These are phyloP conservation scores for Steatocranus sp. DNA, from an alignment of 2,797 vertebrate species.

Conservation along the genomic window DNA sequence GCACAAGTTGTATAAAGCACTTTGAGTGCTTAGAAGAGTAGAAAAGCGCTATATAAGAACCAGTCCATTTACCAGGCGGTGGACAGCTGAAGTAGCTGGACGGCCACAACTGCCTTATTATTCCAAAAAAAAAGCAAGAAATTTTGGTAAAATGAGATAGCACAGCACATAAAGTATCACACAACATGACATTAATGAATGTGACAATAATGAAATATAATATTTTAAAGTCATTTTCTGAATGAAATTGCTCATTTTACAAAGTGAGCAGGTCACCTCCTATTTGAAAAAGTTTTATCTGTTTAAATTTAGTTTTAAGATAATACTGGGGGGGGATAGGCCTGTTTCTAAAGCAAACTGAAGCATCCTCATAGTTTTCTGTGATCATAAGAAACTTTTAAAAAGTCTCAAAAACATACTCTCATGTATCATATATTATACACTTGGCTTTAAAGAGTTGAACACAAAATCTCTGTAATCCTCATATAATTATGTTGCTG, in stretches of 20 bases:
- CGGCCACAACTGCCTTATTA: background rate
- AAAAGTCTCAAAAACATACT: background rate
- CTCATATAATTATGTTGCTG: background rate
- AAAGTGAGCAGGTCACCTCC: background rate
- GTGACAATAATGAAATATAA: background rate
- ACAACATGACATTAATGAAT: background rate
- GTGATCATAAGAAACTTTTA: background rate
- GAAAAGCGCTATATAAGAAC: too few relatives aligned
- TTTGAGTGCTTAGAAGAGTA: too few relatives aligned
- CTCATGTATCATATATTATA: background rate
- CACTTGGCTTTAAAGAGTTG: background rate
- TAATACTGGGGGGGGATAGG: background rate
- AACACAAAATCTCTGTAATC: background rate
- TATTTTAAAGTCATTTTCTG: background rate
- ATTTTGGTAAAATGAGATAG: background rate
- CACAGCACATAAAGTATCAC: background rate
- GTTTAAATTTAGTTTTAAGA: background rate
- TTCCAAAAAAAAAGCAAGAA: background rate
- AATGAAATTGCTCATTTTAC: background rate
- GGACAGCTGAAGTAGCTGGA: background rate
- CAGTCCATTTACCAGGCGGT: background rate
- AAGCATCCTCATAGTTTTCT: background rate
- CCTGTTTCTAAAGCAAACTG: background rate
- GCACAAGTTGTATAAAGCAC: too few relatives aligned
- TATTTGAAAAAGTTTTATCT: background rate